Evolutionary conservation across 2,888 invertebrate species (phyloP), one percentile per base, ranked within the genome.

Genomic region (Philereme vetulata): DNA sequence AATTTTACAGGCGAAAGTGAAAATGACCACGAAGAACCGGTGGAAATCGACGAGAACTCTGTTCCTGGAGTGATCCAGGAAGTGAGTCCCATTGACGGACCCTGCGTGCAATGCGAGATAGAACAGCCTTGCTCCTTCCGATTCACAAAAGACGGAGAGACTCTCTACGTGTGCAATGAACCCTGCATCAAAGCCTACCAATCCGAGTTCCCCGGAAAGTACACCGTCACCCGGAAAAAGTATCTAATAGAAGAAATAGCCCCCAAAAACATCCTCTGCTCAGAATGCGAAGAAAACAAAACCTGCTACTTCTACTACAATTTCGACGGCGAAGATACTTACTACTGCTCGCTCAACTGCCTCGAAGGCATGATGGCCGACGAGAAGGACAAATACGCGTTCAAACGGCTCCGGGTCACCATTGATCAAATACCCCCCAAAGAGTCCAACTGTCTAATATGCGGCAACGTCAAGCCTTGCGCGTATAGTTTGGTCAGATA

Each of bases 301-400:
- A 67, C 54, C 0, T 92, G 92, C 68, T 92, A 85, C 61, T 92
- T 92, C 67, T 90, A 88, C 69, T 90, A 90, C 65, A 86, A 91
- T 58, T 89, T 78, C 61, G 92, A 88, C 44, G 91, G 86, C 1
- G 88, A 87, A 56, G 88, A 91, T 57, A 91, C 86, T 0, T 85
- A 92, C 60, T 94, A 93, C 70, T 85, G 94, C 55, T 94, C 94
- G 51, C 78, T 92, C 36, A 78, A 80, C 4, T 94, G 94, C 64
- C 85, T 94, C 10, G 84, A 93, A 67, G 88, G 91, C 43, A 88
- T 93, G 83, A 88, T 94, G 80, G 92, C 85, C 0, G 91, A 88
- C 34, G 92, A 94, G 68, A 84, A 84, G 36, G 93, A 93, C 0
- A 93, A 93, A 73, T 94, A 93, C 71, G 83, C 88, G 10, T 88